Evolutionary conservation across 2,888 invertebrate species (phyloP).

Genomic region (Microctonus aethiopoides): DNA sequence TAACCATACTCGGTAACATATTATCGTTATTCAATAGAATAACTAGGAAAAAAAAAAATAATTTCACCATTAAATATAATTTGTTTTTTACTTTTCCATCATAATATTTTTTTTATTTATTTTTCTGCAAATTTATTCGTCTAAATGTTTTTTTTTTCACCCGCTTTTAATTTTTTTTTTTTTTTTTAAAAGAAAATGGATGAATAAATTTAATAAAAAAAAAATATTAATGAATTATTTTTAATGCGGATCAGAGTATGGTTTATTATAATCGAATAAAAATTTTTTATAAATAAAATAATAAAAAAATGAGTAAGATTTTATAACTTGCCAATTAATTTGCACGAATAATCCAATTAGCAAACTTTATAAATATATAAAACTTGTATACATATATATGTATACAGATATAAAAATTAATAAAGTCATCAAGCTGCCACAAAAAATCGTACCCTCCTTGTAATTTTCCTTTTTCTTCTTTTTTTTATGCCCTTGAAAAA

Average conservation of each 20-base stretch:
- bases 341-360: conserved; percentile 51
- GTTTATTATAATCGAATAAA: background rate
- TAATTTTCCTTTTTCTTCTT: background rate
- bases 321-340: conserved; percentile 48
- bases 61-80: no score
- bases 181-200: no score
- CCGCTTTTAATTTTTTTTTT: no score
- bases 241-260: background rate
- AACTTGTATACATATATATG: background rate
- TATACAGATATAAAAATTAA: conserved; percentile 44
- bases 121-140: no score
- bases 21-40: no score
- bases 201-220: no score
- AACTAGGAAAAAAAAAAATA: no score
- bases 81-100: no score
- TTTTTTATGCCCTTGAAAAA: background rate
- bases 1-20: no score
- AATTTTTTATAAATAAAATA: background rate
- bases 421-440: conserved; percentile 38
- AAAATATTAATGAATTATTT: no score
- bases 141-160: no score
- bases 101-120: no score
- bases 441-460: background rate
- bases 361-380: conserved; percentile 40
- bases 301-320: background rate